phyloP scores from a whole-genome alignment of 2,113 vertebrate species.

The Myiozetetes cayanensis region DNA sequence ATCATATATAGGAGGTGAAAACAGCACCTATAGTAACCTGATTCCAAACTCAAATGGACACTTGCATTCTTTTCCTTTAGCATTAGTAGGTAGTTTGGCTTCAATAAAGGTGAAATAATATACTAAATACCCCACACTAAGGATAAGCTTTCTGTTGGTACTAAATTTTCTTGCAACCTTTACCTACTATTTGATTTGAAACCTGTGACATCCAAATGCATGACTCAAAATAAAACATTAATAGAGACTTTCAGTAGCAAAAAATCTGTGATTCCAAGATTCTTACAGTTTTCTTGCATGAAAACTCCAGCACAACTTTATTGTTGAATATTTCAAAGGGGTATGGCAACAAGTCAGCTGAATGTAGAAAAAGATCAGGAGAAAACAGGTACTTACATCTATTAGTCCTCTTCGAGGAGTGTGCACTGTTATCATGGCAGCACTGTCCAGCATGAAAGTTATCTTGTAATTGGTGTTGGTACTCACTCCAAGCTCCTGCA shows the following conservation, averaged over 20 bases:
- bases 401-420: slow-evolving; percentile 95
- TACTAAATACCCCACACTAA: neutral
- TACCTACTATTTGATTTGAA: neutral
- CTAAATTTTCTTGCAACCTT: neutral
- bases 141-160: neutral
- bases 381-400: slow-evolving; percentile 77
- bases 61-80: neutral
- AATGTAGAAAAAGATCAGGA: neutral
- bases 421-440: slow-evolving; percentile 98
- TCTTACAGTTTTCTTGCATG: neutral
- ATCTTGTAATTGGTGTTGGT: slow-evolving; percentile 98
- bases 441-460: slow-evolving; percentile 98
- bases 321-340: neutral
- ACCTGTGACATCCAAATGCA: neutral
- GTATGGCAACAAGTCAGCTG: neutral
- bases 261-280: neutral
- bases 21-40: neutral
- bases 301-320: neutral
- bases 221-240: neutral
- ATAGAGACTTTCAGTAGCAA: neutral
- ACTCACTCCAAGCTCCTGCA: slow-evolving; percentile 94
- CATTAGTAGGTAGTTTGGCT: neutral
- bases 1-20: neutral
- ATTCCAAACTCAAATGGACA: neutral
- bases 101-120: neutral